Base-by-base conservation (phyloP, 1,140 invertebrate species). In the Hycleus phaleratus region DNA sequence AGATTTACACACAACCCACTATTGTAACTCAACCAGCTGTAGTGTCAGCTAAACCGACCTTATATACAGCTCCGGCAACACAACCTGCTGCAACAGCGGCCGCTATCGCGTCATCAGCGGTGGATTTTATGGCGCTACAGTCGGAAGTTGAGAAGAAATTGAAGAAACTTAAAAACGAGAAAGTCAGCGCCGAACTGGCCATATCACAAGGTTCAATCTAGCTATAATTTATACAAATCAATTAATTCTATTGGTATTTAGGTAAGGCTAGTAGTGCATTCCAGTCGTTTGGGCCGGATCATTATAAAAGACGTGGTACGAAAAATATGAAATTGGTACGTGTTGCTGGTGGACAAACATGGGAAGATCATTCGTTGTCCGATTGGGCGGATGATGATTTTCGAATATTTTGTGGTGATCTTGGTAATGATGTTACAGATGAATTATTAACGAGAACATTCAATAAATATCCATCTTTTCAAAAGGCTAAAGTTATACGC, bases 361-460 rank as follows among this genome's bases (percentile, higher is more conserved):
- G 96, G 96, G 95, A 98, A 75, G 96, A 97, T 79, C 78, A 81
- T 40, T 91, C 91, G 0, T 74, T 98, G 24, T 70, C 83, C 9
- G 95, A 98, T 68, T 98, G 95, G 95, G 88, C 93, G 50, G 86
- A 91, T 70, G 93, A 97, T 81, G 97, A 99, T 78, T 99, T 97
- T 74, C 54, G 62, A 61, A 89, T 99, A 73, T 99, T 99, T 75
- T 98, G 95, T 74, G 97, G 97, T 38, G 97, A 99, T 82, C 78
- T 99, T 4, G 97, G 97, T 3, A 99, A 99, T 75, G 97, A 99
- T 76, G 96, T 98, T 1, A 98, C 95, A 0, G 97, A 99, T 71
- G 97, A 99, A 74, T 82, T 96, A 46, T 77, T 99, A 7, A 83
- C 79, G 0, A 79, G 95, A 66, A 95, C 95, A 1, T 99, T 99